phyloP scores from a whole-genome alignment of 2,888 invertebrate genomes.

The Hirudinaria manillensis region DNA sequence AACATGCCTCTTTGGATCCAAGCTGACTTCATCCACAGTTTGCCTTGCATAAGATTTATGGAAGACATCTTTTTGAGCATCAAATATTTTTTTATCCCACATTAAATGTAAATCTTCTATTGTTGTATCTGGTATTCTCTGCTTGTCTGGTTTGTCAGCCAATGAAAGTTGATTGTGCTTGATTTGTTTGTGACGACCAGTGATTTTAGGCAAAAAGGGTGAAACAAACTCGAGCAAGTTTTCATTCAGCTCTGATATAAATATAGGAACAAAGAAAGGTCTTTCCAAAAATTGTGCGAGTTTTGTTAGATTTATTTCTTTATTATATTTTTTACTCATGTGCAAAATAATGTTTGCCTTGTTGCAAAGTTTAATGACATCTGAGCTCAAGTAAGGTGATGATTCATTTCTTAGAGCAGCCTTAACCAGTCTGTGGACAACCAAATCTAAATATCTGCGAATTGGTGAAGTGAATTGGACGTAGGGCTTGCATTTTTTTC shows the following conservation, averaged over 20 bases:
- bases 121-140: slow-evolving; percentile 15
- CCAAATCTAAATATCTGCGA: slow-evolving; percentile 45
- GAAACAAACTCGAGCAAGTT: slow-evolving; percentile 40
- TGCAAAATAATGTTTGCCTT: slow-evolving; percentile 26
- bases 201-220: slow-evolving; percentile 35
- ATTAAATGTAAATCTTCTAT: slow-evolving; percentile 37
- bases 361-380: slow-evolving; percentile 37
- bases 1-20: not conserved
- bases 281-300: slow-evolving; percentile 38
- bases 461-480: slow-evolving; percentile 46
- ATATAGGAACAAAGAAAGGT: slow-evolving; percentile 43
- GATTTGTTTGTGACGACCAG: not conserved
- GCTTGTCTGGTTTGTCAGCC: slow-evolving; percentile 35
- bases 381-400: slow-evolving; percentile 42
- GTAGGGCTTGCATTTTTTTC: slow-evolving; percentile 34
- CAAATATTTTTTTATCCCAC: slow-evolving; percentile 47
- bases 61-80: slow-evolving; percentile 31
- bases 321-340: slow-evolving; percentile 19
- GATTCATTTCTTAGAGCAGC: slow-evolving; percentile 36
- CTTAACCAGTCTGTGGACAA: slow-evolving; percentile 45
- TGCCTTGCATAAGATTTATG: not conserved
- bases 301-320: slow-evolving; percentile 13
- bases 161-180: not conserved
- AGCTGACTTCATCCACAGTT: too few relatives aligned
- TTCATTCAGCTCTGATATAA: slow-evolving; percentile 43